Evolutionary conservation across 2,888 invertebrate genomes (phyloP), one percentile per base, ranked within the genome.

Genomic region (Aquatica leii): DNA sequence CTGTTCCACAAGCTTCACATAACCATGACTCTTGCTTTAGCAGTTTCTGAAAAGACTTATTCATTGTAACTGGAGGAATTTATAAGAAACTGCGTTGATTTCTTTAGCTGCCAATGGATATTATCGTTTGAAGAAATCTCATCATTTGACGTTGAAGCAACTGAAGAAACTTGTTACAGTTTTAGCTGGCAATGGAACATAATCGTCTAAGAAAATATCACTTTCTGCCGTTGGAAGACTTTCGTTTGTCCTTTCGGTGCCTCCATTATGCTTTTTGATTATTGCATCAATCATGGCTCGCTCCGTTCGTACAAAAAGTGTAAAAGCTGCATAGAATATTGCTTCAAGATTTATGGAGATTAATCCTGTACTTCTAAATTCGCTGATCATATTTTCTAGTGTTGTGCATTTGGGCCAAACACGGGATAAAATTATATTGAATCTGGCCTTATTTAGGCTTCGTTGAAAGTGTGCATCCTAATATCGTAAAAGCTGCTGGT

Each of bases 311-410:
- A 48, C 2, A 48, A 14, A 48, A 48, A 4, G 18, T 48, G 48
- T 14, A 48, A 48, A 17, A 48, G 2, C 24, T 24, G 37, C 37
- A 12, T 37, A 3, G 11, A 11, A 11, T 37, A 20, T 11, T 50
- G 50, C 24, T 6, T 21, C 50, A 50, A n/a, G 50, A 50, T 50
- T 50, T 21, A 50, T 4, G 4, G 50, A 21, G 20, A 21, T 20
- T 4, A 50, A 50, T 11, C 24, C 48, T 48, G 17, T 48, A 20
- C 14, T 17, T 48, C 20, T 48, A 48, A 48, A 48, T 48, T 4
- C 48, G 17, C 48, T 48, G 3, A 24, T 24, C 2, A 50, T 50
- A 50, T 50, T 50, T 50, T 50, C 50, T 50, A 4, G 50, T 4
- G 31, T 50, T 21, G 20, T 50, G 50, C 2, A 24, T 6, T 24